Conservation (phyloP, 2,113 vertebrate species). For the Clinocottus analis region DNA sequence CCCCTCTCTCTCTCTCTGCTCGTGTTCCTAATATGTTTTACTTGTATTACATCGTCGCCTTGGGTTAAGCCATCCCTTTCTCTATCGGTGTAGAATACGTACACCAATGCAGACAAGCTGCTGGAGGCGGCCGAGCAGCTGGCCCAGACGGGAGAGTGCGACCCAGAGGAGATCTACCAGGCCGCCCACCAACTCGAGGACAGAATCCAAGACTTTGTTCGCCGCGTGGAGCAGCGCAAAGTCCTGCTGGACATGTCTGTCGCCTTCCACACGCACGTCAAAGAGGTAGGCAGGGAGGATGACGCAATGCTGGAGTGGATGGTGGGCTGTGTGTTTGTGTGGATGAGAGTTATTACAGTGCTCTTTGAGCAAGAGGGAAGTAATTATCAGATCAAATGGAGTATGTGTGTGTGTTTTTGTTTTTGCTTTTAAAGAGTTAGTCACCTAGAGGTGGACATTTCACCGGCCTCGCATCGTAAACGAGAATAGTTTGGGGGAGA, state of each 20-base stretch:
- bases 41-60: background rate
- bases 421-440: conserved; percentile 5
- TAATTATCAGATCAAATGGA: conserved; percentile 40
- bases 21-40: background rate
- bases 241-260: conserved; percentile 99
- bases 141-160: conserved; percentile 98
- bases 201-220: conserved; percentile 97
- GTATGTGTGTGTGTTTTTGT: conserved; percentile 3
- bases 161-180: conserved; percentile 99
- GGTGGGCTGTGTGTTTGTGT: conserved; percentile 60
- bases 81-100: conserved; percentile 88
- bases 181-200: conserved; percentile 98
- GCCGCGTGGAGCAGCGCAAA: conserved; percentile 97
- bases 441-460: background rate
- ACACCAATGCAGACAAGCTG: conserved; percentile 97
- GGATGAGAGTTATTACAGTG: conserved; percentile 46
- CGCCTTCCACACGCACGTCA: conserved; percentile 98
- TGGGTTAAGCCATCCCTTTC: conserved; percentile 14
- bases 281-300: conserved; percentile 88
- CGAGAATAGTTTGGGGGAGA: background rate
- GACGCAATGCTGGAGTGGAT: conserved; percentile 61
- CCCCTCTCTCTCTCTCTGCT: background rate
- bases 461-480: background rate
- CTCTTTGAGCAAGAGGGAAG: conserved; percentile 43
- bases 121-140: conserved; percentile 98